A percentile compares a stretch with the other conserved stretches of the same genome.
phyloP scores from a whole-genome alignment of 2,113 vertebrate species.

The Raja brachyura region DNA sequence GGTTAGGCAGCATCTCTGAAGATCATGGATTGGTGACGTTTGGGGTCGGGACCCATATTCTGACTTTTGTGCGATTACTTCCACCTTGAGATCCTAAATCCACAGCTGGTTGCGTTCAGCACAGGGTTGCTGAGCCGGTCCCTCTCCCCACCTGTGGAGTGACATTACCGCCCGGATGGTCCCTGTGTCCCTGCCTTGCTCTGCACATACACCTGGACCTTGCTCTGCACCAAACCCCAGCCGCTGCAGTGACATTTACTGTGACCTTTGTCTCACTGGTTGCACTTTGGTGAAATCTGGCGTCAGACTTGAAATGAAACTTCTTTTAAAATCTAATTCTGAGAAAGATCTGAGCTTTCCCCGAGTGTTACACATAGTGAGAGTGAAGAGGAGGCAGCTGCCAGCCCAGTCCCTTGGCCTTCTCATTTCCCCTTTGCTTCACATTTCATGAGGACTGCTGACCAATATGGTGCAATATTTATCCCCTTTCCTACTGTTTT shows the following conservation, averaged over 20 bases:
- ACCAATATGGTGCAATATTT: neutral
- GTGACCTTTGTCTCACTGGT: neutral
- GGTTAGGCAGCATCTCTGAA: too few species aligned
- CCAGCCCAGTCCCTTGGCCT: too few species aligned
- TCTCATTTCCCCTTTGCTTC: neutral
- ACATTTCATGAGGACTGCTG: neutral
- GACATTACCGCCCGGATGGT: neutral
- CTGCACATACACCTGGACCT: too few species aligned
- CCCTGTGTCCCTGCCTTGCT: too few species aligned
- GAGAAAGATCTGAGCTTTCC: neutral
- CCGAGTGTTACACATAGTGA: neutral
- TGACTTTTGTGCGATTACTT: neutral
- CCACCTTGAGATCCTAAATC: neutral
- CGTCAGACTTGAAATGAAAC: too few species aligned
- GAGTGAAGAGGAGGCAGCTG: neutral
- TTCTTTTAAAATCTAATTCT: constrained; percentile 12
- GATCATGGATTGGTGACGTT: too few species aligned
- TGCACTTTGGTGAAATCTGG: neutral
- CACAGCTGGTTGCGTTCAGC: neutral
- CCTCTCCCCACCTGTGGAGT: too few species aligned
- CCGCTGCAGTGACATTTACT: too few species aligned
- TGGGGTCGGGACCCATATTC: too few species aligned
- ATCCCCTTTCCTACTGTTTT: neutral
- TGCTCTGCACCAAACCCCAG: too few species aligned
- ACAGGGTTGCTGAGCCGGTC: neutral